Evolutionary conservation across 2,113 vertebrate genomes (phyloP).

Genomic region (Alosa alosa): DNA sequence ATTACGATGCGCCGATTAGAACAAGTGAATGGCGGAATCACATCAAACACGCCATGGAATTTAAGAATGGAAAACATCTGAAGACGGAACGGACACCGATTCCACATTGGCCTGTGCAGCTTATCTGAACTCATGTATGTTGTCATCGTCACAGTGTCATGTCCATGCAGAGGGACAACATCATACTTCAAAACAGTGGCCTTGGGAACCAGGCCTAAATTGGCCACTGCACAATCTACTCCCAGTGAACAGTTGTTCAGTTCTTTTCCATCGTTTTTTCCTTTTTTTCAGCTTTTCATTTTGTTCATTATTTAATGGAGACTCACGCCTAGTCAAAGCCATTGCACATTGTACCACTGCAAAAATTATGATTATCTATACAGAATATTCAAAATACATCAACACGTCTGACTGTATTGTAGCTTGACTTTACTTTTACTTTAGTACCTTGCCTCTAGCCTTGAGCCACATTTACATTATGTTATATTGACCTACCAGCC

Average conservation of each 20-base stretch:
- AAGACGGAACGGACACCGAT: background rate
- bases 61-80: slow-evolving; percentile 4
- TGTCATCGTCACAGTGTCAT: background rate
- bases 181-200: background rate
- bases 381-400: background rate
- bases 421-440: no score
- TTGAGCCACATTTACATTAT: background rate
- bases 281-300: background rate
- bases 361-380: no score
- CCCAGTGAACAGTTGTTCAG: background rate
- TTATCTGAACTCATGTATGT: slow-evolving; percentile 6
- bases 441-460: no score
- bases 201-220: background rate
- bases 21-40: background rate
- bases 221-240: background rate
- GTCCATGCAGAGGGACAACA: background rate
- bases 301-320: background rate
- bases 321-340: background rate
- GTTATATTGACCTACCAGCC: background rate
- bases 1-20: background rate
- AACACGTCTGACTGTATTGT: background rate
- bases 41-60: background rate
- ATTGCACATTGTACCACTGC: no score
- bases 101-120: background rate
- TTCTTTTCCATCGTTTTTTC: background rate